A percentile compares a stretch with the other conserved stretches of the same genome.
These are phyloP conservation scores for Phrynocephalus guinanensis DNA, from an alignment of 2,797 vertebrate species.

Conservation along the genomic window DNA sequence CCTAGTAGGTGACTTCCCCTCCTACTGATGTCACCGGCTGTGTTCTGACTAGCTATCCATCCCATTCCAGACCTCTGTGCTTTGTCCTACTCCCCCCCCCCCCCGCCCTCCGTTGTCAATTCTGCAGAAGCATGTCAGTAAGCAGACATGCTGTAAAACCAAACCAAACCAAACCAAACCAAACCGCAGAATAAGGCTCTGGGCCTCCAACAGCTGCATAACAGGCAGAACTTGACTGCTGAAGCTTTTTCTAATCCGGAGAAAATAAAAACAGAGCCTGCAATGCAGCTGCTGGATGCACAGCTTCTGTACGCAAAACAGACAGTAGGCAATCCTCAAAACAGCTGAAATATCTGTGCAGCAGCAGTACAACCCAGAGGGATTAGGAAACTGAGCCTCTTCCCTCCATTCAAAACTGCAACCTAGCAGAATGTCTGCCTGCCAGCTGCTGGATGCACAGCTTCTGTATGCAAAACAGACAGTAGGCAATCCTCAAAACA, in stretches of 20 bases:
- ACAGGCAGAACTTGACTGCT: neutral
- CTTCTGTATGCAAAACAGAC: no score
- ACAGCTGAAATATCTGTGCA: neutral
- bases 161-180: no score
- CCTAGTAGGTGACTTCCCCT: constrained; percentile 18
- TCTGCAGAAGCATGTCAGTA: neutral
- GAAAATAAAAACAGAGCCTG: neutral
- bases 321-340: neutral
- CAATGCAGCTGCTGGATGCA: neutral
- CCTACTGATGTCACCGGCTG: constrained; percentile 8
- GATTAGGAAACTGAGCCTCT: no score
- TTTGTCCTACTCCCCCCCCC: constrained; percentile 9
- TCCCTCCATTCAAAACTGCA: no score
- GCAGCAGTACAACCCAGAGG: neutral
- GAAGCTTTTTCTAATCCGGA: neutral
- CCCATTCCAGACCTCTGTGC: constrained; percentile 17
- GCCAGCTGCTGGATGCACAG: no score
- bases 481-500: no score
- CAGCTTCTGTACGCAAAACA: neutral
- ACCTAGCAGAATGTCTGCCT: neutral
- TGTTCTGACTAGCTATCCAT: neutral
- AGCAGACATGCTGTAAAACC: neutral
- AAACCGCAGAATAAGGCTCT: neutral
- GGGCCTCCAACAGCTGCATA: neutral
- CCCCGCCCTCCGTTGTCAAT: neutral